Percentiles rank a stretch among this genome's conserved stretches.
Conservation (phyloP, 2,888 invertebrate species). For the Strigamia transsilvanica region DNA sequence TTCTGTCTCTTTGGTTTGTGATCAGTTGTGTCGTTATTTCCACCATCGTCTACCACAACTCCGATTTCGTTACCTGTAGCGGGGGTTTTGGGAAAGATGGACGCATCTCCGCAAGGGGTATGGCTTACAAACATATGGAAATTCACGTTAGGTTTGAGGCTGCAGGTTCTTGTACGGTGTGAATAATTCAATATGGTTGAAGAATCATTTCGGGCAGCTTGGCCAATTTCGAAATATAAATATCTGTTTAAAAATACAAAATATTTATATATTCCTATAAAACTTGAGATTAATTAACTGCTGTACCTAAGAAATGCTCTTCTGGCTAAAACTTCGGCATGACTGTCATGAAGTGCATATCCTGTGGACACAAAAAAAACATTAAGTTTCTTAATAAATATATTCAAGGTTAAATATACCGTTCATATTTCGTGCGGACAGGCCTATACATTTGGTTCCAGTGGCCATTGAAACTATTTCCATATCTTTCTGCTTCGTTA, state of each 20-base stretch:
- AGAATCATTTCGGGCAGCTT: conserved; percentile 55
- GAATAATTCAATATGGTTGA: conserved; percentile 11
- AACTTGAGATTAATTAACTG: not conserved
- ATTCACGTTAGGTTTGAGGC: conserved; percentile 69
- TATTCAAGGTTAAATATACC: not conserved
- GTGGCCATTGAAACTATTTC: conserved; percentile 84
- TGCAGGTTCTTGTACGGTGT: conserved; percentile 62
- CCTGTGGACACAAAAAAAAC: conserved; percentile 60
- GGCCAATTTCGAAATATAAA: conserved; percentile 58
- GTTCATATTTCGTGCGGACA: not conserved
- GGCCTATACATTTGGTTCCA: conserved; percentile 87
- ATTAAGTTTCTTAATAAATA: not conserved
- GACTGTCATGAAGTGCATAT: conserved; percentile 84
- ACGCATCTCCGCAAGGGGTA: conserved; percentile 90
- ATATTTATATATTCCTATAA: not conserved
- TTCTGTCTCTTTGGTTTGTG: not conserved
- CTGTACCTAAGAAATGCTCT: conserved; percentile 79
- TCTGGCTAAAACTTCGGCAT: conserved; percentile 88
- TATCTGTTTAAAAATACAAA: not conserved
- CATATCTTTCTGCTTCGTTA: conserved; percentile 56
- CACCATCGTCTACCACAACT: not conserved
- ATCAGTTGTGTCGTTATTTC: not conserved
- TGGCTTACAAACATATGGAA: conserved; percentile 89
- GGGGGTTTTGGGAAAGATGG: not conserved
- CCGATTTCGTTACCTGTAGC: not conserved